Percentiles rank a stretch among this genome's conserved stretches.
Evolutionary conservation across 2,888 invertebrate genomes (phyloP).

Genomic region (Zaprionus bogoriensis): DNA sequence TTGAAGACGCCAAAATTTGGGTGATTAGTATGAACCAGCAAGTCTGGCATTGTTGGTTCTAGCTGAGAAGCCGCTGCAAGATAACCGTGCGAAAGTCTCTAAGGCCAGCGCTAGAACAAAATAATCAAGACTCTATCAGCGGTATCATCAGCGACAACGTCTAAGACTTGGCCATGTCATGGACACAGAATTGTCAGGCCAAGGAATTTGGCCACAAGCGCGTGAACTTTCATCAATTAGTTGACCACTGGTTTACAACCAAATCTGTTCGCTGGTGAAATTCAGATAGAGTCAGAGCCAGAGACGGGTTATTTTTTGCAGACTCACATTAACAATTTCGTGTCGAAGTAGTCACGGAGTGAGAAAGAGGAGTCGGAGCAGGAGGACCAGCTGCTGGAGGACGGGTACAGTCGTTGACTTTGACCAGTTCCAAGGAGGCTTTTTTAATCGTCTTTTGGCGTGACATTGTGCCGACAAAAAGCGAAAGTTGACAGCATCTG

Average conservation of each 20-base stretch:
- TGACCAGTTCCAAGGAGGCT: constrained; percentile 38
- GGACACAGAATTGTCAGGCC: constrained; percentile 1
- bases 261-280: constrained; percentile 32
- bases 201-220: constrained; percentile 12
- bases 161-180: constrained; percentile 10
- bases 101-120: not conserved
- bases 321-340: not conserved
- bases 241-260: constrained; percentile 36
- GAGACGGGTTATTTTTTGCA: constrained; percentile 13
- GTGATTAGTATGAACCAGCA: no score
- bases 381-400: no score
- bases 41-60: no score
- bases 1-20: no score
- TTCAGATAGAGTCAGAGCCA: constrained; percentile 12
- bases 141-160: not conserved
- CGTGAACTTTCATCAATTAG: constrained; percentile 48
- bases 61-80: not conserved
- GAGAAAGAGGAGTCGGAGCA: no score
- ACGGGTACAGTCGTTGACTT: constrained; percentile 59
- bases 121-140: not conserved
- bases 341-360: constrained; percentile 44
- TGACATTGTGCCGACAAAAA: constrained; percentile 51
- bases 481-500: constrained; percentile 54
- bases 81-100: no score
- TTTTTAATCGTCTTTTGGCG: constrained; percentile 58